Evolutionary conservation across 2,888 invertebrate genomes (phyloP), one percentile per base, ranked within the genome.

Genomic region (Cyaniris semiargus): DNA sequence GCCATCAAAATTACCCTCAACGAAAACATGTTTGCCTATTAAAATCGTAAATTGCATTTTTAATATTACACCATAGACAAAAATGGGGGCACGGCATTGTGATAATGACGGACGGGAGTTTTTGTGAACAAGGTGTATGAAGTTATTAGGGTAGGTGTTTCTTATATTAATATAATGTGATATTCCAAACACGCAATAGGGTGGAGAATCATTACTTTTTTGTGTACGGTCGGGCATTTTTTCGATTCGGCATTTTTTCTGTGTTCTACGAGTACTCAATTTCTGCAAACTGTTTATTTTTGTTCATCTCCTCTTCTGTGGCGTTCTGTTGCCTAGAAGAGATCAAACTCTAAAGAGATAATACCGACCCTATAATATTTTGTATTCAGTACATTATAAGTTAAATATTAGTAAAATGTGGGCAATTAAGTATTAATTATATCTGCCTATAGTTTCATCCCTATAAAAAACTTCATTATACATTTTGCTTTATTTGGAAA

Each of bases 91-190:
- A 79, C 83, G 82, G 82, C 84, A 86, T 86, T 82, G 85, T 80
- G 79, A 79, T 81, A 86, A 88, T 87, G 86, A 85, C 79, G 78
- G 81, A 66, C 80, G 81, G 77, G 83, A 83, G 83, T 83, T 83
- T 87, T 85, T 82, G 80, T 77, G 79, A 78, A 81, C 82, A 84
- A 84, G 83, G 84, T 86, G 85, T 83, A 81, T 81, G 77, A 77
- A 79, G 34, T 34, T 71, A 38, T 71, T 34, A 27, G 27, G 48
- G 48, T 78, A 80, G 81, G 83, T 83, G 82, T 81, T 83, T 85
- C 86, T 83, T 85, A 80, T 88, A 88, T 87, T 85, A 86, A 86
- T 87, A 86, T 84, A 85, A 85, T 82, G 81, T 83, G 82, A 82
- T 81, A 83, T 83, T 80, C 82, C 81, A 84, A 84, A 83, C 86